phyloP scores from a whole-genome alignment of 2,797 vertebrate genomes.

The Mergus octosetaceus region DNA sequence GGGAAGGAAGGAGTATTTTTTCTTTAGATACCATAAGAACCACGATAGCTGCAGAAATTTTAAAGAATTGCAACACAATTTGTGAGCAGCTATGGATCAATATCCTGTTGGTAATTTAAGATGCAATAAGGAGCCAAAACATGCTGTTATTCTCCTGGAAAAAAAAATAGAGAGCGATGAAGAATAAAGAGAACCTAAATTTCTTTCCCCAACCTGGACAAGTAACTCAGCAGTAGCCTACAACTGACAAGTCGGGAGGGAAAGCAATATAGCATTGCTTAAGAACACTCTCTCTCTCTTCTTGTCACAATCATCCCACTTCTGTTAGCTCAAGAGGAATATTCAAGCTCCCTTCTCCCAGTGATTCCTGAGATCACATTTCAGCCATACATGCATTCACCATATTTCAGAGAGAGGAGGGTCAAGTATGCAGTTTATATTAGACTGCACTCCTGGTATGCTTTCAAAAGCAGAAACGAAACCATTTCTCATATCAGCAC shows the following conservation, averaged over 20 bases:
- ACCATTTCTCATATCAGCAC: not conserved
- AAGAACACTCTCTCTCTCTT: not conserved
- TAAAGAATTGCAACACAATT: not conserved
- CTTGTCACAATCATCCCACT: not conserved
- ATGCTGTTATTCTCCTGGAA: not conserved
- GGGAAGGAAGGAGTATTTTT: not conserved
- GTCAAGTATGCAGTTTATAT: not conserved
- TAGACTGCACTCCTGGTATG: not conserved
- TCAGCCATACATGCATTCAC: not conserved
- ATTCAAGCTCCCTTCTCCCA: not conserved
- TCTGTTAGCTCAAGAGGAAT: conserved; percentile 13
- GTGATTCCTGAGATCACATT: not conserved
- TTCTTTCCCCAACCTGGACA: not conserved
- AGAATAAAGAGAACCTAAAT: not conserved
- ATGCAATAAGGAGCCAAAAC: not conserved
- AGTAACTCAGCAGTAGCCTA: not conserved
- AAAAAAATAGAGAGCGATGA: not conserved
- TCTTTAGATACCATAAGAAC: not conserved
- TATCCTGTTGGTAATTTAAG: not conserved
- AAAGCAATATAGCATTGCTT: not conserved
- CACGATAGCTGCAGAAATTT: not conserved
- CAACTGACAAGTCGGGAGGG: not conserved
- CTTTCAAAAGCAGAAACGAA: conserved; percentile 3
- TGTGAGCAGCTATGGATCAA: not conserved
- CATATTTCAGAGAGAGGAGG: not conserved